Conservation (phyloP, 2,113 vertebrate genomes). For the Campylomormyrus numenius region DNA sequence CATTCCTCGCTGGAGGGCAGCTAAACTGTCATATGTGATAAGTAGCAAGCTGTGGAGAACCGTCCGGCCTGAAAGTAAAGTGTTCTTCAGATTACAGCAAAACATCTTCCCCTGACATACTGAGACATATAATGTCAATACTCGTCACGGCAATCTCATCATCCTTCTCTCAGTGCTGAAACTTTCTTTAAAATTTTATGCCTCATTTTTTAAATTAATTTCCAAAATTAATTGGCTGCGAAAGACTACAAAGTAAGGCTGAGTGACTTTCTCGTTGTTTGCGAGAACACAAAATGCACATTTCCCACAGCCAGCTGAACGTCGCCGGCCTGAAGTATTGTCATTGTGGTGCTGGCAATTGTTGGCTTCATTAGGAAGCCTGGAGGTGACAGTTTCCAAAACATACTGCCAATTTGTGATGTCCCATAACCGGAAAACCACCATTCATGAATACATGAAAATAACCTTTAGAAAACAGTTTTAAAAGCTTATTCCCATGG, state of each 20-base stretch:
- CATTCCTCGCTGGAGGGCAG: constrained; percentile 6
- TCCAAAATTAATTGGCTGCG: background rate
- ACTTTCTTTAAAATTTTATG: background rate
- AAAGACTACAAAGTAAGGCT: background rate
- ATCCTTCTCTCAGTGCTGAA: background rate
- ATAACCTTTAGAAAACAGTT: background rate
- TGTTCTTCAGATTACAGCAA: background rate
- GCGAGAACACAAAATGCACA: background rate
- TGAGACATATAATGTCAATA: background rate
- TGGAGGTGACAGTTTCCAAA: background rate
- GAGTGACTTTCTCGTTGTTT: background rate
- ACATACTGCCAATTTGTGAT: background rate
- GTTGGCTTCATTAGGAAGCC: background rate
- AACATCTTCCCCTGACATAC: background rate
- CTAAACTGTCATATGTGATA: constrained; percentile 19
- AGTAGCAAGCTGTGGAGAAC: background rate
- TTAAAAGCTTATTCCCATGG: background rate
- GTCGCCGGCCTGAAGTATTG: background rate
- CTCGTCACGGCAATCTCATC: background rate
- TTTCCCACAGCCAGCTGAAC: background rate
- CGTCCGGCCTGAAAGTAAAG: constrained; percentile 3
- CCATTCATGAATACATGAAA: background rate
- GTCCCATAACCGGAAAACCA: background rate
- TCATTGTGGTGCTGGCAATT: background rate
- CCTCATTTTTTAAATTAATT: background rate